Base-by-base conservation (phyloP, 1,140 invertebrate genomes). In the Bradysia coprophila region DNA sequence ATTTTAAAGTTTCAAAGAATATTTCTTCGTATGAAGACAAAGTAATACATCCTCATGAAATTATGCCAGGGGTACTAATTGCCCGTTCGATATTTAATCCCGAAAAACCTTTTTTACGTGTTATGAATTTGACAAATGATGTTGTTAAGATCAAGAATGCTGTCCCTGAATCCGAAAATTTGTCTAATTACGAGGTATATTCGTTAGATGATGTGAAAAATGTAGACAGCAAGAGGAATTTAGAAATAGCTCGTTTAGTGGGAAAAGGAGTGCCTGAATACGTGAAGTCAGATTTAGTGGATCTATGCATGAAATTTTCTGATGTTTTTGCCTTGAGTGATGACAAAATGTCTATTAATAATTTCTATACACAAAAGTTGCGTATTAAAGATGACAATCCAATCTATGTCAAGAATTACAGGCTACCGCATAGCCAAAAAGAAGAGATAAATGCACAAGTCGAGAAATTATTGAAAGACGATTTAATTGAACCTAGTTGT, bases 291-390 rank as follows among this genome's bases (percentile, higher is more conserved):
- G n/a, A n/a, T n/a, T n/a, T n/a, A n/a, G n/a, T n/a, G n/a, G n/a
- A n/a, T n/a, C n/a, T n/a, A n/a, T 34, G 32, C 11, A 34, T 16
- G 49, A 9, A 51, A 52, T 32, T 50, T 21, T 1, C 44, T 41
- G 32, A 45, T 47, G 23, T 52, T 43, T 44, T 38, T 44, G 2
- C 50, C 49, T 21, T 42, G 38, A 28, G 23, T 47, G 10, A 32
- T 41, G 15, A 52, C 49, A 46, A 19, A 38, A 5, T 38, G n/a
- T 38, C 37, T 19, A 38, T 21, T n/a, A 38, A 45, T 48, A 33
- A 19, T 51, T 21, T 48, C 48, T 31, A 47, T 49, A 42, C 41
- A 46, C 8, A 49, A 49, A 8, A 39, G 48, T 22, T 43, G 38
- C 36, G 48, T 38, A 20, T 40, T n/a, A 31, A 8, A 9, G 28